These are phyloP conservation scores for Nycteola revayana DNA, from an alignment of 2,888 invertebrate species.

Conservation along the genomic window DNA sequence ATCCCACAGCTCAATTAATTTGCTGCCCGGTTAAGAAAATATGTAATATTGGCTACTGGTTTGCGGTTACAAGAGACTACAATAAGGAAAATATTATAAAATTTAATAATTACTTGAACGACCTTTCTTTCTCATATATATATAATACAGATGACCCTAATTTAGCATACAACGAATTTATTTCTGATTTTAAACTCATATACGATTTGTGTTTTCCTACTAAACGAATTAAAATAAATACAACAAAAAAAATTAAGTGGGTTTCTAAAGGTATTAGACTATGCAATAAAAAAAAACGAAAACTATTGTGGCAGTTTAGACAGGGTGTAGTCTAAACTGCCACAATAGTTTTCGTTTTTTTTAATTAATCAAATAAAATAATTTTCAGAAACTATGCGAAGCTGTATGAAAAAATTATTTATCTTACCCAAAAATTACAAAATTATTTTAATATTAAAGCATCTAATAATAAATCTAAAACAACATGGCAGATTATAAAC, in stretches of 20 bases:
- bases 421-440: constrained; percentile 4
- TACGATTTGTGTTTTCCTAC: constrained; percentile 5
- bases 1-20: constrained; percentile 2
- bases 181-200: neutral
- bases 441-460: constrained; percentile 3
- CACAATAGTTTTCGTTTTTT: too few species aligned
- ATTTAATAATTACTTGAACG: neutral
- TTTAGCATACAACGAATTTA: constrained; percentile 1
- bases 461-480: constrained; percentile 2
- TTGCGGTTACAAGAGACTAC: neutral
- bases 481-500: constrained; percentile 6
- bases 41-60: neutral
- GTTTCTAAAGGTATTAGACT: constrained; percentile 1
- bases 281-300: constrained; percentile 2
- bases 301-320: constrained; percentile 4
- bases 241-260: constrained; percentile 1
- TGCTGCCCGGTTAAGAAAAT: neutral
- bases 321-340: too few species aligned
- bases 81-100: constrained; percentile 1
- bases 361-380: too few species aligned
- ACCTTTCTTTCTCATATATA: neutral
- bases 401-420: neutral
- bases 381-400: neutral
- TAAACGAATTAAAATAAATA: neutral
- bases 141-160: neutral